phyloP scores from a whole-genome alignment of 1,140 invertebrate species.

The Linepithema humile region DNA sequence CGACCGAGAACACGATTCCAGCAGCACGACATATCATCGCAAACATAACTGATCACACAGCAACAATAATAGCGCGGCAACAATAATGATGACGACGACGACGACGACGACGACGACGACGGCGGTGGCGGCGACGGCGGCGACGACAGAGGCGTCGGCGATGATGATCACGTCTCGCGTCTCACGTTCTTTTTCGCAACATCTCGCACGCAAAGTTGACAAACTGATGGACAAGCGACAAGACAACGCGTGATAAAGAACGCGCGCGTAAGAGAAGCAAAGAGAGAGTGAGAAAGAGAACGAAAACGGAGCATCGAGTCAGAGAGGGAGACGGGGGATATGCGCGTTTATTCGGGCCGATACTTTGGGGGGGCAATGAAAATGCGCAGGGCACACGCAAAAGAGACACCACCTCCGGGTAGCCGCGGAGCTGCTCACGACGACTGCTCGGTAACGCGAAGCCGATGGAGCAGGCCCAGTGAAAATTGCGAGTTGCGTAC shows the following conservation, averaged over 20 bases:
- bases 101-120: background rate
- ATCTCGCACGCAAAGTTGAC: slow-evolving; percentile 41
- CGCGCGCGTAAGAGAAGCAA: slow-evolving; percentile 45
- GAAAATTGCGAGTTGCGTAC: slow-evolving; percentile 93
- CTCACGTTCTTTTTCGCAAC: slow-evolving; percentile 10
- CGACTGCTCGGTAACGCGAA: slow-evolving; percentile 69
- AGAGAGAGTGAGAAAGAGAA: slow-evolving; percentile 55
- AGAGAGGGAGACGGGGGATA: slow-evolving; percentile 50
- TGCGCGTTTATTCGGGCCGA: slow-evolving; percentile 75
- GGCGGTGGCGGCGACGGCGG: background rate
- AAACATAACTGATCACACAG: background rate
- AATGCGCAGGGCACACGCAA: slow-evolving; percentile 79
- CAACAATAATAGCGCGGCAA: background rate
- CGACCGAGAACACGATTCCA: background rate
- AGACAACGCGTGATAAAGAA: slow-evolving; percentile 47
- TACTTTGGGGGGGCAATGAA: slow-evolving; percentile 75
- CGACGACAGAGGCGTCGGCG: background rate
- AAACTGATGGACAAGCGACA: slow-evolving; percentile 30
- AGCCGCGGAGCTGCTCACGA: slow-evolving; percentile 76
- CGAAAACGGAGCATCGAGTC: background rate
- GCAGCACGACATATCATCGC: background rate
- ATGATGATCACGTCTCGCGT: background rate
- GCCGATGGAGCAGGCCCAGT: slow-evolving; percentile 91
- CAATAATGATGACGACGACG: background rate
- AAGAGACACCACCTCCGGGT: slow-evolving; percentile 75